Percentiles rank a stretch among this genome's conserved stretches.
These are phyloP conservation scores for Microdon myrmicae DNA, from an alignment of 2,888 invertebrate genomes.

Conservation along the genomic window DNA sequence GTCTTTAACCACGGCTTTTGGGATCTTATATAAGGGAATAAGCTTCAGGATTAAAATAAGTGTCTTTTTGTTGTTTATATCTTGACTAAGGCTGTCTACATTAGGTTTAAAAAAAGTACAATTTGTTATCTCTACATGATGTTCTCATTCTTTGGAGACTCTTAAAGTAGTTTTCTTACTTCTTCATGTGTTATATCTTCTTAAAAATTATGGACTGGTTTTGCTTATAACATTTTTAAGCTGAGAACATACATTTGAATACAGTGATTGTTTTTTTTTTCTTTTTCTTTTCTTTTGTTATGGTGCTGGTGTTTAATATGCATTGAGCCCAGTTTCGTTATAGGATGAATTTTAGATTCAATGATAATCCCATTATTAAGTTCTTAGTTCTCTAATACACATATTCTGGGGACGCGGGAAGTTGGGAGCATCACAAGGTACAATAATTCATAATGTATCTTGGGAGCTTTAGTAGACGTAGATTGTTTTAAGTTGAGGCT, in stretches of 20 bases:
- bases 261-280: conserved; percentile 20
- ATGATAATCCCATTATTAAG: conserved; percentile 22
- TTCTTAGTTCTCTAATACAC: conserved; percentile 33
- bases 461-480: conserved; percentile 77
- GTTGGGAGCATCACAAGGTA: conserved; percentile 13
- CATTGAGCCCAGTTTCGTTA: conserved; percentile 39
- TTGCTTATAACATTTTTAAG: conserved; percentile 39
- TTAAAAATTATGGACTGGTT: conserved; percentile 49
- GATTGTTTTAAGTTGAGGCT: conserved; percentile 88
- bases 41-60: too few species aligned
- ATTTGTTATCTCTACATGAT: conserved; percentile 28
- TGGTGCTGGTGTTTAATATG: conserved; percentile 3
- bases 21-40: too few species aligned
- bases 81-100: conserved; percentile 10
- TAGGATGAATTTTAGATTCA: conserved; percentile 41
- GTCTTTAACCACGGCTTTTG: too few species aligned
- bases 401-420: conserved; percentile 29
- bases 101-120: too few species aligned
- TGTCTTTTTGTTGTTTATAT: conserved; percentile 26
- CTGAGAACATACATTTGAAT: conserved; percentile 47
- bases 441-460: conserved; percentile 18
- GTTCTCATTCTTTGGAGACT: conserved; percentile 50
- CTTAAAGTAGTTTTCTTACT: conserved; percentile 14
- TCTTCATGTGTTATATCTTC: conserved; percentile 17
- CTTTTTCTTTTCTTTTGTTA: conserved; percentile 2